Base-by-base conservation (phyloP, 2,888 invertebrate genomes). In the Pachymerium ferrugineum region DNA sequence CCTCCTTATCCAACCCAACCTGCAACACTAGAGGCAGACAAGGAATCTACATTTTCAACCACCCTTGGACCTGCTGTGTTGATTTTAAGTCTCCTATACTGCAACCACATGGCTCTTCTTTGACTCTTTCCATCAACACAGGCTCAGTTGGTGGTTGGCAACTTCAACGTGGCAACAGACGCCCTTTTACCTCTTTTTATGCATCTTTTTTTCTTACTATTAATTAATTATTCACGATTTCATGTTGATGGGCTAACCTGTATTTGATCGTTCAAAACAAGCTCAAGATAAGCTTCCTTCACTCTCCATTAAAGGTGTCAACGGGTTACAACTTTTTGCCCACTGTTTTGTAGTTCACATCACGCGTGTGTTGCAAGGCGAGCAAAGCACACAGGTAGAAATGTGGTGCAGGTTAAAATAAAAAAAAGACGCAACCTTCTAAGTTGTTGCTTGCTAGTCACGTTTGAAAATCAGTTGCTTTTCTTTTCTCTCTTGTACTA, bases 191-290 rank as follows among this genome's bases (percentile, higher is more conserved):
- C n/a, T n/a, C n/a, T n/a, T n/a, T n/a, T n/a, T n/a, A n/a, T n/a
- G n/a, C n/a, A n/a, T n/a, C 2, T 54, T 54, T 54, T 19, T 19
- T 10, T 22, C 47, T 54, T 22, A 6, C 22, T 19, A 19, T 16
- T 54, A 54, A 54, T 54, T 54, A 54, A 54, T 54, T 54, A 54
- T 54, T 54, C 47, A 54, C 47, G n/a, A 54, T 54, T 54, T 54
- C 47, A 54, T 54, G 22, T 54, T 54, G 47, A 54, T 54, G 47
- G 22, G 47, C 19, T 54, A 54, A 54, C 47, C 47, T 54, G 47
- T 54, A 54, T 54, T 54, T 54, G 47, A 54, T 54, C 19, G 47
- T 19, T 54, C 47, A 0, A 54, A 54, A 54, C 47, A 47, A 47
- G 47, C 10, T 16, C 47, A 22, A 47, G 47, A 47, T 47, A 47